These are phyloP conservation scores for Lamellibrachia satsuma DNA, from an alignment of 2,888 invertebrate genomes.

Conservation along the genomic window DNA sequence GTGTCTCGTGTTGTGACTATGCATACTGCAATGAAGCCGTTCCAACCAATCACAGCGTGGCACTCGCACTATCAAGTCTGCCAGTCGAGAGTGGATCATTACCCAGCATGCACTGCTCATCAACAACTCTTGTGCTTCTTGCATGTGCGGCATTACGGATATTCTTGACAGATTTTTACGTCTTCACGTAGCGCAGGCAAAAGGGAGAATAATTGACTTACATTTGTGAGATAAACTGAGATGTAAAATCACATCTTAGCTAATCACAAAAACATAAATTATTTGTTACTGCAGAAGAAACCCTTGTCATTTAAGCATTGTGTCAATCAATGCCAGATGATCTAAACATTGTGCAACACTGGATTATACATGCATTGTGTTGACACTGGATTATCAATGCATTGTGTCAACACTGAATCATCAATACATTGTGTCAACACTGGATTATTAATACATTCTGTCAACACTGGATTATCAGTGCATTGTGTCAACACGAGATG, in stretches of 20 bases:
- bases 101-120: not conserved
- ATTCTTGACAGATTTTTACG: not conserved
- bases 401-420: not conserved
- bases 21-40: not conserved
- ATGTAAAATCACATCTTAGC: not conserved
- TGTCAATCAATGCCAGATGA: not conserved
- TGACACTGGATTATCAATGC: not conserved
- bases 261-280: not conserved
- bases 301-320: not conserved
- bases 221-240: not conserved
- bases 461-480: not conserved
- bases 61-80: constrained; percentile 9
- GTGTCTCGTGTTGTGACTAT: constrained; percentile 6
- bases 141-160: not conserved
- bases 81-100: not conserved
- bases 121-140: not conserved
- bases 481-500: not conserved
- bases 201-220: not conserved
- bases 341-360: not conserved
- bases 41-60: not conserved
- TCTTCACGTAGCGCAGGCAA: not conserved
- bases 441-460: not conserved
- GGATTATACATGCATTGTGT: not conserved
- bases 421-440: not conserved
- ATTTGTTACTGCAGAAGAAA: constrained; percentile 5